Evolutionary conservation across 2,888 invertebrate genomes (phyloP).

Genomic region (Caenorhabditis sp.): DNA sequence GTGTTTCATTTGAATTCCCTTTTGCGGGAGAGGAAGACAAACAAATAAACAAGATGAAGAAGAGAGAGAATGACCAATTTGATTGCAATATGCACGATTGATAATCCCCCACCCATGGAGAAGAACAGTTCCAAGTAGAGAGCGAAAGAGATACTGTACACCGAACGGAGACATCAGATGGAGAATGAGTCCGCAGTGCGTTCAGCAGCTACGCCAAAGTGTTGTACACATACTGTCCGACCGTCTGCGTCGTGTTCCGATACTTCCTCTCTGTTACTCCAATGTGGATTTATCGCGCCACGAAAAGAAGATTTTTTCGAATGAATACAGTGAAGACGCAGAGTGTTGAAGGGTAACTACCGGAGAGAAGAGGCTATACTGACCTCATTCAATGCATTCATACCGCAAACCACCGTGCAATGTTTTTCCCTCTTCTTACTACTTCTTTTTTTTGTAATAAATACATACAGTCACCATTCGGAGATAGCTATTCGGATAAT

Average conservation of each 20-base stretch:
- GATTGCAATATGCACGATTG: constrained; percentile 41
- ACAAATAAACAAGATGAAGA: constrained; percentile 44
- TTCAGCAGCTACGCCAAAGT: constrained; percentile 55
- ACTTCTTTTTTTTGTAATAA: constrained; percentile 29
- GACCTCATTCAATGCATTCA: constrained; percentile 60
- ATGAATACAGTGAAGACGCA: constrained; percentile 35
- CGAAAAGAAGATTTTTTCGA: constrained; percentile 30
- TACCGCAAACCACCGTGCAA: constrained; percentile 62
- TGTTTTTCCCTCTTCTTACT: constrained; percentile 34
- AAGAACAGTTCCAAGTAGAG: constrained; percentile 40
- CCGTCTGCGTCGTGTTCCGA: constrained; percentile 26
- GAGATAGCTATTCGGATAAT: not conserved
- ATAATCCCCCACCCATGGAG: constrained; percentile 22
- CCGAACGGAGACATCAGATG: constrained; percentile 14
- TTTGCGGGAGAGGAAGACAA: constrained; percentile 33
- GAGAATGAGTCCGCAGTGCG: constrained; percentile 20
- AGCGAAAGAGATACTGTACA: constrained; percentile 1
- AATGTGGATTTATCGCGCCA: constrained; percentile 63
- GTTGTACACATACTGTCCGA: constrained; percentile 58
- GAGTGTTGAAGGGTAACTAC: constrained; percentile 34
- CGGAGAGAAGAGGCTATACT: constrained; percentile 40
- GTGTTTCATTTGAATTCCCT: constrained; percentile 51
- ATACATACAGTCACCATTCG: not conserved
- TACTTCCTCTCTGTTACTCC: constrained; percentile 23
- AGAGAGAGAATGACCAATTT: constrained; percentile 43